phyloP scores from a whole-genome alignment of 35 echinoderm and acorn worm species.

The Heliocidaris erythrogramma region DNA sequence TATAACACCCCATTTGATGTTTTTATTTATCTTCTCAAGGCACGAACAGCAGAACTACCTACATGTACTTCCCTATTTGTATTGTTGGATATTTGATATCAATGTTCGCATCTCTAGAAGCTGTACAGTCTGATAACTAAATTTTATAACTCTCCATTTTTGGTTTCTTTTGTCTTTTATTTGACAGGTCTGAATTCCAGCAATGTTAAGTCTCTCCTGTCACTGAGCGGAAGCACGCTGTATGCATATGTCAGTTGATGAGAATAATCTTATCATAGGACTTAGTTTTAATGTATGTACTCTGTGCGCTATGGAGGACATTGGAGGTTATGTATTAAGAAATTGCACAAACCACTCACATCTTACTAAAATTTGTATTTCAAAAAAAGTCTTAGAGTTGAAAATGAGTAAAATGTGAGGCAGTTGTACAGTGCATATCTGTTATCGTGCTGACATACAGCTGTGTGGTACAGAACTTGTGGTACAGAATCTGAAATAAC shows the following conservation, averaged over 20 bases:
- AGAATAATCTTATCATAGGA: background rate
- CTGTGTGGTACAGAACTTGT: background rate
- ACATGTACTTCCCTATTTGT: no score
- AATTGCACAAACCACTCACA: background rate
- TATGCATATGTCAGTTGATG: constrained; percentile 40
- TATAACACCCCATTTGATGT: background rate
- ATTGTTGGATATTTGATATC: no score
- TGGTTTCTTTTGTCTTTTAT: background rate
- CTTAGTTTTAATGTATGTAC: background rate
- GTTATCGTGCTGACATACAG: background rate
- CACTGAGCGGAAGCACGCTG: background rate
- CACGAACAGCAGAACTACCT: no score
- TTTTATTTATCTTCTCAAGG: background rate
- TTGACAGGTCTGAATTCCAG: background rate
- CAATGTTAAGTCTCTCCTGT: background rate
- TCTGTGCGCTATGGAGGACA: background rate
- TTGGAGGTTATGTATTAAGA: background rate
- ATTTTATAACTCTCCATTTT: background rate
- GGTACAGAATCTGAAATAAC: background rate
- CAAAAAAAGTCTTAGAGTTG: background rate
- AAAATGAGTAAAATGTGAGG: background rate
- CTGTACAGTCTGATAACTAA: background rate
- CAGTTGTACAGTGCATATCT: background rate
- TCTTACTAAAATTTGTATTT: background rate
- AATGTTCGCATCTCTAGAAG: background rate